A percentile compares a stretch with the other conserved stretches of the same genome.
Evolutionary conservation across 92 coral and sea anemone genomes (phyloP).

Genomic region (Paramuricea clavata): DNA sequence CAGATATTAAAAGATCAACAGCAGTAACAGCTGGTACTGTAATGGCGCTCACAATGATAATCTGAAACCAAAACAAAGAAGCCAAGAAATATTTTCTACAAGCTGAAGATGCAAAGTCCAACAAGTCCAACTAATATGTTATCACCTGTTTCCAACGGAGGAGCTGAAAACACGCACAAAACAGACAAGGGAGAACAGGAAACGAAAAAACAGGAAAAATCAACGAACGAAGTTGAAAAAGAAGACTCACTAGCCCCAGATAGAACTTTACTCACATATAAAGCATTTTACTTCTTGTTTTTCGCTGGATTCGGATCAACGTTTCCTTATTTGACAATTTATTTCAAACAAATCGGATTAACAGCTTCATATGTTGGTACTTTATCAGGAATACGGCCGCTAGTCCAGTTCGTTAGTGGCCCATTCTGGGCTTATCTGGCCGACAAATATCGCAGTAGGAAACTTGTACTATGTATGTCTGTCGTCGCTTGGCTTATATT

Average conservation of each 20-base stretch:
- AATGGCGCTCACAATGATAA: background rate
- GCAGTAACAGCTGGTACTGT: background rate
- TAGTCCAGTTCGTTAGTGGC: constrained; percentile 90
- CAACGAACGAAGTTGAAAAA: background rate
- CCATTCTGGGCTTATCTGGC: constrained; percentile 96
- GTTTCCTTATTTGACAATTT: constrained; percentile 93
- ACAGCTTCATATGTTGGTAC: constrained; percentile 89
- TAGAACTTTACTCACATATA: constrained; percentile 77
- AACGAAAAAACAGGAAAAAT: background rate
- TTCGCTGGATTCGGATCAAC: constrained; percentile 97
- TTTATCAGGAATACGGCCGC: constrained; percentile 88
- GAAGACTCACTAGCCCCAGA: constrained; percentile 31
- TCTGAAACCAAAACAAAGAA: background rate
- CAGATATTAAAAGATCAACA: background rate
- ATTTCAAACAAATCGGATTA: constrained; percentile 93
- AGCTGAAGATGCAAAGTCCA: constrained; percentile 3
- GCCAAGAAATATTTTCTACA: background rate
- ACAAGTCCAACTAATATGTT: background rate
- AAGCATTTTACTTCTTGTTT: constrained; percentile 90
- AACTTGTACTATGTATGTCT: constrained; percentile 82
- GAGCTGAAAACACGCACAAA: background rate
- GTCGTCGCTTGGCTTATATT: constrained; percentile 90
- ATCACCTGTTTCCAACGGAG: constrained; percentile 2
- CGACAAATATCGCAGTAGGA: constrained; percentile 86
- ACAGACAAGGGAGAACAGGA: background rate